Evolutionary conservation across 2,888 invertebrate species (phyloP), one percentile per base, ranked within the genome.

Genomic region (Habroteleia sp.): DNA sequence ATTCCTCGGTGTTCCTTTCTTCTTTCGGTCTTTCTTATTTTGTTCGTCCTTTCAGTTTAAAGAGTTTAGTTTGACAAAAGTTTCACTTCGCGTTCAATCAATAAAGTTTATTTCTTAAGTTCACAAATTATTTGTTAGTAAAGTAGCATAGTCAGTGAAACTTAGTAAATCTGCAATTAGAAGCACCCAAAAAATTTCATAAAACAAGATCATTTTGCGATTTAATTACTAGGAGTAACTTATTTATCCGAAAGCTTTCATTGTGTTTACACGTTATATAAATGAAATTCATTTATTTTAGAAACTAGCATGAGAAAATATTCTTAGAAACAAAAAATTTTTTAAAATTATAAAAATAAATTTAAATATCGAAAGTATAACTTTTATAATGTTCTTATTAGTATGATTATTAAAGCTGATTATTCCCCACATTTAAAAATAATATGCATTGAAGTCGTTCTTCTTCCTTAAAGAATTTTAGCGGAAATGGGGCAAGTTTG

Each of bases 201-300:
- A 33, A 48, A 33, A 48, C 33, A 33, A 33, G 33, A 33, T 48
- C 11, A 50, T 13, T 50, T 35, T 35, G 35, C 14, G 8, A n/a
- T 3, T 20, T 20, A 20, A 3, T 20, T 20, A 3, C 2, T 20
- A 20, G 3, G 25, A 11, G 25, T 27, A 7, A 27, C n/a, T 44
- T 44, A 27, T 27, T 27, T 44, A n/a, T n/a, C n/a, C 29, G 2
- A 10, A 29, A 2, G 10, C 2, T 29, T 7, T 8, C 10, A 20
- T 20, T 20, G 20, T n/a, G n/a, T n/a, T n/a, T n/a, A n/a, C n/a
- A n/a, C n/a, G n/a, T n/a, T n/a, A n/a, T n/a, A n/a, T n/a, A n/a
- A n/a, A n/a, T n/a, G n/a, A n/a, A n/a, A n/a, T n/a, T n/a, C n/a
- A n/a, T n/a, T n/a, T n/a, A n/a, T n/a, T n/a, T n/a, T n/a, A n/a